A percentile compares a stretch with the other conserved stretches of the same genome.
Conservation (phyloP, 1,140 invertebrate species). For the Aphaenogaster rudis region DNA sequence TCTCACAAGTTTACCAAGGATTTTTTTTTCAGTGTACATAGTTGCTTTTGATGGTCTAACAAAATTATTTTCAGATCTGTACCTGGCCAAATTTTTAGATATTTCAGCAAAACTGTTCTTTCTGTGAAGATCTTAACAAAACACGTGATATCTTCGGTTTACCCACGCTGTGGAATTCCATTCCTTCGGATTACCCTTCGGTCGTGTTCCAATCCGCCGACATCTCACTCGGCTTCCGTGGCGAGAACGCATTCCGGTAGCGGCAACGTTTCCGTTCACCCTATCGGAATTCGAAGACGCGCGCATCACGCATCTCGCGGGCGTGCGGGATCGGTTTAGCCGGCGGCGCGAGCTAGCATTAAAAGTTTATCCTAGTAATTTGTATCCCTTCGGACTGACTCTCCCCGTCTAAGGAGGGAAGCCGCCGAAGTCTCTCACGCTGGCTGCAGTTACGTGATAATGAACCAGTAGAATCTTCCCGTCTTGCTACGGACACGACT, state of each 20-base stretch:
- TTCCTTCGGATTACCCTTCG: constrained; percentile 22
- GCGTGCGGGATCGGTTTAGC: constrained; percentile 68
- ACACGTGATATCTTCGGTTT: background rate
- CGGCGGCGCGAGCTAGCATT: constrained; percentile 68
- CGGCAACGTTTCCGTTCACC: constrained; percentile 41
- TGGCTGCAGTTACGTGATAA: constrained; percentile 72
- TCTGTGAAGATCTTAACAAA: background rate
- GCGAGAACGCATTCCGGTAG: constrained; percentile 57
- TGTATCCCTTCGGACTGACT: constrained; percentile 63
- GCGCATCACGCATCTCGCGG: constrained; percentile 63
- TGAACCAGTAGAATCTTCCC: constrained; percentile 65
- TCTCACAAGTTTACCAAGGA: too few relatives aligned
- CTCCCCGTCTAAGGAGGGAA: constrained; percentile 36
- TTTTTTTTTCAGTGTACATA: too few relatives aligned
- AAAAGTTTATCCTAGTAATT: constrained; percentile 80
- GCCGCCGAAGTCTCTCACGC: constrained; percentile 76
- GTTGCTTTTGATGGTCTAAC: too few relatives aligned
- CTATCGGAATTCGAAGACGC: constrained; percentile 70
- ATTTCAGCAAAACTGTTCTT: too few relatives aligned
- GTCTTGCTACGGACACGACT: constrained; percentile 15
- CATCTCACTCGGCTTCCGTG: constrained; percentile 20
- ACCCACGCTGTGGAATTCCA: constrained; percentile 7
- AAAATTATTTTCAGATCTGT: too few relatives aligned
- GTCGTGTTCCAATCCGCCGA: background rate
- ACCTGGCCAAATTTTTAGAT: too few relatives aligned